A percentile compares a stretch with the other conserved stretches of the same genome.
Evolutionary conservation across 2,113 vertebrate genomes (phyloP).

Genomic region (Mohoua ochrocephala): DNA sequence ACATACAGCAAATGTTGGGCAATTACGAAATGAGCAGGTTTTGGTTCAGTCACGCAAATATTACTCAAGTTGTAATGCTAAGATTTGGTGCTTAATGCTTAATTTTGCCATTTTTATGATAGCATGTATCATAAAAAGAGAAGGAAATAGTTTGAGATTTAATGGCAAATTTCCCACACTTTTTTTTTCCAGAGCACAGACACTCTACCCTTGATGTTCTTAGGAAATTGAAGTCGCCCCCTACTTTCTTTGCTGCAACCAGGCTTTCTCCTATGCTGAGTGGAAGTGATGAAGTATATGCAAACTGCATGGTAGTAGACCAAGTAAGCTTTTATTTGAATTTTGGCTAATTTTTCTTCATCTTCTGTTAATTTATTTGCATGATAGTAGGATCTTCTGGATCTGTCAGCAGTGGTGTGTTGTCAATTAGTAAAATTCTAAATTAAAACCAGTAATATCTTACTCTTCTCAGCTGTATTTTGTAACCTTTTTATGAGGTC

Average conservation of each 20-base stretch:
- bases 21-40: background rate
- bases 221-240: conserved; percentile 58
- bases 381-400: background rate
- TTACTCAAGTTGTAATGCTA: background rate
- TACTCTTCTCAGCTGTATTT: background rate
- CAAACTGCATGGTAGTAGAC: conserved; percentile 85
- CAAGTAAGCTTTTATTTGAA: conserved; percentile 66
- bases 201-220: conserved; percentile 62
- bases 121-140: background rate
- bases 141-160: background rate
- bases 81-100: background rate
- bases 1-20: background rate
- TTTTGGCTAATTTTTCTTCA: background rate
- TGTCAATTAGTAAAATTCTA: background rate
- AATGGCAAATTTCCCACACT: background rate
- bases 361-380: background rate
- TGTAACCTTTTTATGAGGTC: background rate
- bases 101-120: background rate
- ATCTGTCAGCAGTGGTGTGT: background rate
- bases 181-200: conserved; percentile 69
- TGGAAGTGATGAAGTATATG: conserved; percentile 76
- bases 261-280: conserved; percentile 69
- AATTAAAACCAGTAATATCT: background rate
- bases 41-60: background rate
- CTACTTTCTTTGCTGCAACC: conserved; percentile 59